Conservation (phyloP, 2,113 vertebrate species). For the Syngnathus floridae region DNA sequence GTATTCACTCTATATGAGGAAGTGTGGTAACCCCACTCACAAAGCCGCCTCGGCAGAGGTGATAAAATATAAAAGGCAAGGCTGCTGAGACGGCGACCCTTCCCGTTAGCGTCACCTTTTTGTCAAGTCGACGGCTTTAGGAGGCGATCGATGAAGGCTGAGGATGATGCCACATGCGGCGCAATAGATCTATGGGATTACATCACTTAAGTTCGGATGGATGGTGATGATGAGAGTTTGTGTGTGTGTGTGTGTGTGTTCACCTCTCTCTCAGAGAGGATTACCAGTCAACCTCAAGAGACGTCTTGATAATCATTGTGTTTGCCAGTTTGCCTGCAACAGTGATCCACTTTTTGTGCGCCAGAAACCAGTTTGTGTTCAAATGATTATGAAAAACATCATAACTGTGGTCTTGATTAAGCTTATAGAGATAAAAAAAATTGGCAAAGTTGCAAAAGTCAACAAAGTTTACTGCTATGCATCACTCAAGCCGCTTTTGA, state of each 20-base stretch:
- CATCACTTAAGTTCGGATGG: constrained; percentile 30
- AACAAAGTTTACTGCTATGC: too few relatives aligned
- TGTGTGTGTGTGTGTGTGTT: background rate
- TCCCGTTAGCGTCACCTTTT: constrained; percentile 18
- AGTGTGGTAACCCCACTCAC: background rate
- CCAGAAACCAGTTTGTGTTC: background rate
- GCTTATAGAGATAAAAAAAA: background rate
- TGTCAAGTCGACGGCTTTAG: constrained; percentile 35
- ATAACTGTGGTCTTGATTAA: background rate
- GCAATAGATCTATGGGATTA: constrained; percentile 38
- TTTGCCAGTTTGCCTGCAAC: background rate
- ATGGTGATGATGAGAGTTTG: constrained; percentile 11
- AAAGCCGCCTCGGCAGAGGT: background rate
- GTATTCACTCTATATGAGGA: background rate
- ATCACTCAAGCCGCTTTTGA: background rate
- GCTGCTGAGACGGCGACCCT: constrained; percentile 12
- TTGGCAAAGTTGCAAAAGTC: too few relatives aligned
- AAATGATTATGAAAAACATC: background rate
- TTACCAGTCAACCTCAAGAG: constrained; percentile 25
- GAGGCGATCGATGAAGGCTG: constrained; percentile 39
- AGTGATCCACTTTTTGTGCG: background rate
- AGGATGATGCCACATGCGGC: constrained; percentile 13
- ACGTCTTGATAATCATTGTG: constrained; percentile 28
- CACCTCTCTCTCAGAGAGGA: constrained; percentile 22
- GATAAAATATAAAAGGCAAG: background rate